Evolutionary conservation across 2,113 vertebrate species (phyloP), one percentile per base, ranked within the genome.

Genomic region (Sterrhoptilus dennistouni): DNA sequence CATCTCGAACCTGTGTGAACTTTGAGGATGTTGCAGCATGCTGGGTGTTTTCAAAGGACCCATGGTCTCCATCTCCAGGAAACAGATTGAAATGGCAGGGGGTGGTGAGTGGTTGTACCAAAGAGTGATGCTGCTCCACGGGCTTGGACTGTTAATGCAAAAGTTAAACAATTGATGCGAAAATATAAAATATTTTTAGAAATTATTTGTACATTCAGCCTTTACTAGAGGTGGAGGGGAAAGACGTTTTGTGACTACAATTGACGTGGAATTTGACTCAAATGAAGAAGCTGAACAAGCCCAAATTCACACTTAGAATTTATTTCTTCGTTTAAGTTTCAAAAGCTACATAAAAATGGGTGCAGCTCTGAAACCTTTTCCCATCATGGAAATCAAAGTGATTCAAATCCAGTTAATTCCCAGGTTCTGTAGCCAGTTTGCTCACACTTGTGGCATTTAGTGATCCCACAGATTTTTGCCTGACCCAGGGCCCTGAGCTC

Each of bases 21-120:
- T 69, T 83, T 36, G 22, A 81, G 89, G 81, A 65, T 64, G 52
- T 29, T 8, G 5, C 20, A 87, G 60, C 24, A 6, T 49, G 64
- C 56, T 79, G 60, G 56, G 33, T 57, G n/a, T 80, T 89, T 72
- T 65, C 72, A 91, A 82, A 89, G 66, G 63, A 50, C 27, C 36
- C 13, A 49, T 61, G 61, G 25, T 52, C 49, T 35, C 64, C 81
- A 70, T 40, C 52, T 78, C 57, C 21, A 94, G 57, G 23, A 61
- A 69, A 61, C 33, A 76, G 71, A 93, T 42, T 82, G 44, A 74
- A 61, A 11, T 38, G 77, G 84, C 16, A 57, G 77, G 64, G 49
- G 16, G 38, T 63, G 16, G 38, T 63, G 86, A 84, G 87, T 94
- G 86, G 71, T 91, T 86, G 85, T 93, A n/a, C 8, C 25, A 87